phyloP scores from a whole-genome alignment of 2,888 invertebrate species.

The Ochropleura plecta region DNA sequence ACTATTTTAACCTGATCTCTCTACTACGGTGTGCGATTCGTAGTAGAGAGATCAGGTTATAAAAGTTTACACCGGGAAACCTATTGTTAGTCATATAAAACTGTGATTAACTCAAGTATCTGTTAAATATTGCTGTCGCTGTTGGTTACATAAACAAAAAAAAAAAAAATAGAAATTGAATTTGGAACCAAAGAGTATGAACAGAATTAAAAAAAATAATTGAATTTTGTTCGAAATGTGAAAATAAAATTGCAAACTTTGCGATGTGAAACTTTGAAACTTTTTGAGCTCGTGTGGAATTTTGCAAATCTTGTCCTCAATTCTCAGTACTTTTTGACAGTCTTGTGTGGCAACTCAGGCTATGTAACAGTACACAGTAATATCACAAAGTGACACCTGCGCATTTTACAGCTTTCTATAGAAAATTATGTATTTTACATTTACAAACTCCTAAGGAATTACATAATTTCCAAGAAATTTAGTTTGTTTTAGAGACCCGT shows the following conservation, averaged over 20 bases:
- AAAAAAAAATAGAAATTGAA: no score
- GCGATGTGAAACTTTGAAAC: neutral
- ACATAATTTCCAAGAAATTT: constrained; percentile 66
- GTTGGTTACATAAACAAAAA: no score
- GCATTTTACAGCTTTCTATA: constrained; percentile 77
- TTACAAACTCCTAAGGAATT: constrained; percentile 53
- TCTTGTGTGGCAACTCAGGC: constrained; percentile 18
- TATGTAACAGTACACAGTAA: constrained; percentile 57
- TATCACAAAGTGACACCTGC: constrained; percentile 71
- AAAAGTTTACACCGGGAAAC: no score
- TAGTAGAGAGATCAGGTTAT: no score
- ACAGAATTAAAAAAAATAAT: no score
- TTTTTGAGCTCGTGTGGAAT: neutral
- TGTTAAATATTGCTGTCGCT: no score
- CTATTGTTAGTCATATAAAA: no score
- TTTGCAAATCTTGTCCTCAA: neutral
- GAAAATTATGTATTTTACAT: constrained; percentile 65
- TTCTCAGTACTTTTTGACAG: constrained; percentile 14
- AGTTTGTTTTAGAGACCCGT: constrained; percentile 26
- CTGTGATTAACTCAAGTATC: no score
- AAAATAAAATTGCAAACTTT: neutral
- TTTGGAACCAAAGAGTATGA: no score
- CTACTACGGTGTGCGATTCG: no score
- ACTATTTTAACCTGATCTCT: no score
- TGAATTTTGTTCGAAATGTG: no score